Evolutionary conservation across 2,797 vertebrate genomes (phyloP).

Genomic region (Sebastes nivosus): DNA sequence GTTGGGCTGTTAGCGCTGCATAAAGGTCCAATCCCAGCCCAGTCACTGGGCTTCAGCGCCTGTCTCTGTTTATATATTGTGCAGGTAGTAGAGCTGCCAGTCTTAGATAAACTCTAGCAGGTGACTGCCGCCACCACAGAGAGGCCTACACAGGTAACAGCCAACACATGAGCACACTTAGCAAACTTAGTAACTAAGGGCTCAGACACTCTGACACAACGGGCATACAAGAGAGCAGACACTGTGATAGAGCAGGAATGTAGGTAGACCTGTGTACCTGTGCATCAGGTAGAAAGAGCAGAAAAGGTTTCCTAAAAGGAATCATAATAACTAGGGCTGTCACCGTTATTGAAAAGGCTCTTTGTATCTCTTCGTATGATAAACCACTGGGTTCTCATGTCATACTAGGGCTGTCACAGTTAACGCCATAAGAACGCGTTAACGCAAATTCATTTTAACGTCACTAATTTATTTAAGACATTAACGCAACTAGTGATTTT

Average conservation of each 20-base stretch:
- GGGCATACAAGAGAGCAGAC: background rate
- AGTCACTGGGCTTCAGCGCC: slow-evolving; percentile 1
- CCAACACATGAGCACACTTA: slow-evolving; percentile 22
- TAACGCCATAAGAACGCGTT: too few relatives aligned
- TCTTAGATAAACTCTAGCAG: slow-evolving; percentile 45
- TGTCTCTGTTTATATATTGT: slow-evolving; percentile 38
- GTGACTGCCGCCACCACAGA: slow-evolving; percentile 23
- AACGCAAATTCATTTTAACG: too few relatives aligned
- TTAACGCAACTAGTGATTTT: too few relatives aligned
- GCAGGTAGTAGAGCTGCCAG: slow-evolving; percentile 38
- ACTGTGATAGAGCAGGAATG: background rate
- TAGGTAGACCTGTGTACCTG: background rate
- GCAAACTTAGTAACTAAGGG: slow-evolving; percentile 33
- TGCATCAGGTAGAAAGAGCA: background rate
- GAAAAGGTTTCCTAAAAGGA: background rate
- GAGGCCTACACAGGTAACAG: slow-evolving; percentile 31
- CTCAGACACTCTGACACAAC: slow-evolving; percentile 13
- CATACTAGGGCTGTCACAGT: too few relatives aligned
- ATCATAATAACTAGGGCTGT: too few relatives aligned
- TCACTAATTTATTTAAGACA: too few relatives aligned
- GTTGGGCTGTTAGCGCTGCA: background rate
- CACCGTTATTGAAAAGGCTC: too few relatives aligned
- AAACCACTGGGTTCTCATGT: too few relatives aligned
- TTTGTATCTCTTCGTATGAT: too few relatives aligned
- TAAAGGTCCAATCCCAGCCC: background rate